phyloP scores from a whole-genome alignment of 2,797 vertebrate genomes.

The Xerus rutilus region DNA sequence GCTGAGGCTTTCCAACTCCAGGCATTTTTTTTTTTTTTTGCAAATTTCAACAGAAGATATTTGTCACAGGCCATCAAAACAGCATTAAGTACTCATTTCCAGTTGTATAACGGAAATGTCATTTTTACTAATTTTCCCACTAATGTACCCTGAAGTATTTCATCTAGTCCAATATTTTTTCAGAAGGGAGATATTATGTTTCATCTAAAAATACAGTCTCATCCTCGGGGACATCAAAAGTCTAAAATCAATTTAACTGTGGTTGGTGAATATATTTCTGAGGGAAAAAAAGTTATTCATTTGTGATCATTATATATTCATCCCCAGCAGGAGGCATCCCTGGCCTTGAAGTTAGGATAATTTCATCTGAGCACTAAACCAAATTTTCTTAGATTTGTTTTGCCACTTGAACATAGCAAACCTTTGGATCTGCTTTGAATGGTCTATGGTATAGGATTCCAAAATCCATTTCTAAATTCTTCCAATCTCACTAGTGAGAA shows the following conservation, averaged over 20 bases:
- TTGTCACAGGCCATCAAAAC: not conserved
- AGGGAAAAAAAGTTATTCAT: not conserved
- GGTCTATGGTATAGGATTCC: not conserved
- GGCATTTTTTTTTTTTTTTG: not conserved
- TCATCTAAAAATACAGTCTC: slow-evolving; percentile 39
- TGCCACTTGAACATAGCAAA: not conserved
- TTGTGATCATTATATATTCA: not conserved
- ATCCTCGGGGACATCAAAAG: not conserved
- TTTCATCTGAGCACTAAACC: not conserved
- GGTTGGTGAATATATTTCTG: slow-evolving; percentile 1
- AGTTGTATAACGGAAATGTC: not conserved
- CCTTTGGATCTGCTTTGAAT: not conserved
- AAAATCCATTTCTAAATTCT: not conserved
- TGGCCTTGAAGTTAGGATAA: not conserved
- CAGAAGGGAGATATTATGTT: not conserved
- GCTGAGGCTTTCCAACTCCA: not conserved
- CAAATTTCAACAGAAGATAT: not conserved
- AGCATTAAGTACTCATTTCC: not conserved
- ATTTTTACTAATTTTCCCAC: slow-evolving; percentile 7
- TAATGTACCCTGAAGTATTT: not conserved
- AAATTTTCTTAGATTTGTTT: not conserved
- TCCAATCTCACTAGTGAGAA: not conserved
- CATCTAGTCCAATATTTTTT: not conserved
- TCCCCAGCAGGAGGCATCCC: not conserved
- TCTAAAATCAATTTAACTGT: slow-evolving; percentile 13